These are phyloP conservation scores for Electrophaes corylata DNA, from an alignment of 2,888 invertebrate genomes.

Conservation along the genomic window DNA sequence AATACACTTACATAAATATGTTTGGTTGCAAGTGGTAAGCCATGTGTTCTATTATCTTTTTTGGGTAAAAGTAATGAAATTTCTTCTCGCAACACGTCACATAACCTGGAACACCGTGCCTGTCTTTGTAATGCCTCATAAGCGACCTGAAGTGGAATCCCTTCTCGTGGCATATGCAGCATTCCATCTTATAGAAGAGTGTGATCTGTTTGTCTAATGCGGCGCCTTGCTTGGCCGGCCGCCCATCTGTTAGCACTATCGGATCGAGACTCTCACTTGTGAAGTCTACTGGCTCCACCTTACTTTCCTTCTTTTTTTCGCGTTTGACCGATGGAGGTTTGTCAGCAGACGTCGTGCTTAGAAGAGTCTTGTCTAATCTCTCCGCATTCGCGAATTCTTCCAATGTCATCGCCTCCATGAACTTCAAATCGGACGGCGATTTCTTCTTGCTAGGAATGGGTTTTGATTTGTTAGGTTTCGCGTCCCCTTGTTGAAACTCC, in stretches of 20 bases:
- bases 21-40: constrained; percentile 76
- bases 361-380: constrained; percentile 64
- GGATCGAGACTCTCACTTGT: constrained; percentile 60
- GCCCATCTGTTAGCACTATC: constrained; percentile 68
- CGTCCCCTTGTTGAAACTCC: constrained; percentile 68
- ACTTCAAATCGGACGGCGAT: constrained; percentile 65
- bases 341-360: constrained; percentile 46
- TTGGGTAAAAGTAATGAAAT: constrained; percentile 79
- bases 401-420: constrained; percentile 71
- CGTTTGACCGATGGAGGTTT: constrained; percentile 29
- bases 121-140: constrained; percentile 78
- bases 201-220: constrained; percentile 76
- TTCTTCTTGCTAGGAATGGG: constrained; percentile 54
- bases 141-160: constrained; percentile 75
- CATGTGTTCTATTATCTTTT: constrained; percentile 80
- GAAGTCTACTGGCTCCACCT: constrained; percentile 43
- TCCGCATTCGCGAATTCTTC: constrained; percentile 73
- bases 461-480: constrained; percentile 49
- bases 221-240: constrained; percentile 71
- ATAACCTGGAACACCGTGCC: constrained; percentile 79
- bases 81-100: constrained; percentile 78
- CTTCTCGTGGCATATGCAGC: constrained; percentile 74
- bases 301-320: constrained; percentile 40
- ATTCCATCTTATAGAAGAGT: constrained; percentile 79
- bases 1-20: constrained; percentile 73